Conservation (phyloP, 1,140 invertebrate genomes). For the Catajapyx aquilonaris region DNA sequence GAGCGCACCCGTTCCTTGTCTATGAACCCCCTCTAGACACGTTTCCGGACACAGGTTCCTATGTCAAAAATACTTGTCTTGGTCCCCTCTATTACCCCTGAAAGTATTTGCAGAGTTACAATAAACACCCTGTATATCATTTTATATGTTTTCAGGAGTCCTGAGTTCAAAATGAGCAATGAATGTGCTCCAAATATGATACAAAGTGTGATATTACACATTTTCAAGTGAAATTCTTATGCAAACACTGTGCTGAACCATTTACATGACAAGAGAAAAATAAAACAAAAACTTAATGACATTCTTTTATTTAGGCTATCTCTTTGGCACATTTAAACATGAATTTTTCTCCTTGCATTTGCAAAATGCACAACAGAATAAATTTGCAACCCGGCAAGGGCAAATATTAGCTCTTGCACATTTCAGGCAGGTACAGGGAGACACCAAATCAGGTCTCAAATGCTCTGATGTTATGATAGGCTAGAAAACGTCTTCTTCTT, state of each 20-base stretch:
- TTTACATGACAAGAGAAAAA: neutral
- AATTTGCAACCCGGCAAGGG: conserved; percentile 1
- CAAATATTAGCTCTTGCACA: conserved; percentile 4
- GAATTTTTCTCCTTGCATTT: conserved; percentile 2
- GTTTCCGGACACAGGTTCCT: too few species aligned
- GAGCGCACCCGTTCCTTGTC: too few species aligned
- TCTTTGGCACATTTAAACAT: neutral
- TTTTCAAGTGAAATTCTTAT: neutral
- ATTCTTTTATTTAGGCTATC: neutral
- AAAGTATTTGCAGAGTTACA: too few species aligned
- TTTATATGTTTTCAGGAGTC: too few species aligned
- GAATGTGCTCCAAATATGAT: too few species aligned
- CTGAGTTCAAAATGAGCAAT: too few species aligned
- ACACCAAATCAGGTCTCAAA: conserved; percentile 2
- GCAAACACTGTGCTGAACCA: neutral
- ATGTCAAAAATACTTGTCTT: too few species aligned
- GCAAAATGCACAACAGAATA: conserved; percentile 4
- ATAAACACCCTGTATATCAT: too few species aligned
- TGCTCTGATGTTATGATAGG: neutral
- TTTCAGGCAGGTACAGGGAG: neutral
- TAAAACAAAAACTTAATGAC: neutral
- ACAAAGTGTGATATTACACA: too few species aligned
- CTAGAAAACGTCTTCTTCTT: conserved; percentile 2
- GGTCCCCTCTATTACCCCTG: too few species aligned
- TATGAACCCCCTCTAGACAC: too few species aligned